Evolutionary conservation across 2,113 vertebrate genomes (phyloP).

Genomic region (Ceyx margarethae): DNA sequence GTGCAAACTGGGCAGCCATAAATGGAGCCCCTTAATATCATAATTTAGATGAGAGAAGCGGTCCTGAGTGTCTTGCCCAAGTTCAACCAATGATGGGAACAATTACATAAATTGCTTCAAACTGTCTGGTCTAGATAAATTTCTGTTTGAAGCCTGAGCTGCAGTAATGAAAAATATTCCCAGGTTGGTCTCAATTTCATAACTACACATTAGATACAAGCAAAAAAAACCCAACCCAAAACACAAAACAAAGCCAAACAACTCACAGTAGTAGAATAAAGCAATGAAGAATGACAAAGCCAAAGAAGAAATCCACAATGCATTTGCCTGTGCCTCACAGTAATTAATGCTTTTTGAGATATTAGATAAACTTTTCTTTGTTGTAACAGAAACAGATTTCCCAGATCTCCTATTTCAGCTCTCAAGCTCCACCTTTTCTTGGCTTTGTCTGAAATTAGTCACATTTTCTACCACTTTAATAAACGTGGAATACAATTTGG

Average conservation of each 20-base stretch:
- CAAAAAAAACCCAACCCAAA: background rate
- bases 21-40: background rate
- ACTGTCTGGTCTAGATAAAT: constrained; percentile 21
- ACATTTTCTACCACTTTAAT: constrained; percentile 57
- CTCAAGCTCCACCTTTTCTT: constrained; percentile 27
- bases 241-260: constrained; percentile 28
- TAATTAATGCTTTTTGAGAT: constrained; percentile 67
- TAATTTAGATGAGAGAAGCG: constrained; percentile 1
- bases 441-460: constrained; percentile 57
- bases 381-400: constrained; percentile 27
- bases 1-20: background rate
- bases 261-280: constrained; percentile 49
- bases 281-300: constrained; percentile 42
- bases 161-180: constrained; percentile 51
- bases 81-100: background rate
- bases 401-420: constrained; percentile 21
- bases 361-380: constrained; percentile 61
- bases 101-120: background rate
- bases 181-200: constrained; percentile 35
- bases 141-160: background rate
- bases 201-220: constrained; percentile 24
- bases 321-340: background rate
- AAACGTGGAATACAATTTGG: constrained; percentile 39
- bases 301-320: constrained; percentile 45
- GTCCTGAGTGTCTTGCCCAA: background rate